Evolutionary conservation across 2,797 vertebrate genomes (phyloP), one percentile per base, ranked within the genome.

Genomic region (Pseudomugil gertrudae): DNA sequence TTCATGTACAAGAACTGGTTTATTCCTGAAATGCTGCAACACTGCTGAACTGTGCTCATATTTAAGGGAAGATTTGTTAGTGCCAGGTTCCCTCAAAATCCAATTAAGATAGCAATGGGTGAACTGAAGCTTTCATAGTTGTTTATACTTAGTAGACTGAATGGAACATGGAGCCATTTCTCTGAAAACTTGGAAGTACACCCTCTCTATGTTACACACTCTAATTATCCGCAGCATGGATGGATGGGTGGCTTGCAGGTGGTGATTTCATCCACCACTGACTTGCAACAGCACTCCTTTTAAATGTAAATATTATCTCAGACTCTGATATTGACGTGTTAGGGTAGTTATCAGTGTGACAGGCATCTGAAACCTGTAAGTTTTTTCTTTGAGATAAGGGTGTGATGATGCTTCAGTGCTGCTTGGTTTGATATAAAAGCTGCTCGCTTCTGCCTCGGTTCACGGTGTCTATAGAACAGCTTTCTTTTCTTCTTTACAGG

Each of bases 181-280:
- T 69, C 57, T 17, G 53, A 59, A 50, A 58, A 30, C 58, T 2
- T 61, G 48, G 19, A 74, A 62, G 26, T 63, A 47, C 33, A 60
- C 78, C 62, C 32, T 59, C 68, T 74, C 57, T 68, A 61, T 71
- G 33, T 73, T 68, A 77, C 59, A 76, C 50, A 66, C 66, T 76
- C 19, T 66, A 69, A 70, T 83, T 83, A 80, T 73, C 74, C 29
- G 58, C 56, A 72, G 30, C 65, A 47, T 60, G 68, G 62, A 72
- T 64, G 74, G 51, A 30, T 54, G 72, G 54, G 26, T 56, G 60
- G 24, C 19, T 65, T 55, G 64, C 14, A 47, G 70, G 61, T 63
- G 53, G 69, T 64, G 78, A 79, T 79, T 77, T 81, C 67, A 74
- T 79, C 70, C 48, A 29, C 38, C 30, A 59, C 27, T 75, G 85